Evolutionary conservation across 2,888 invertebrate species (phyloP).

Genomic region (Lordiphosa fenestrarum): DNA sequence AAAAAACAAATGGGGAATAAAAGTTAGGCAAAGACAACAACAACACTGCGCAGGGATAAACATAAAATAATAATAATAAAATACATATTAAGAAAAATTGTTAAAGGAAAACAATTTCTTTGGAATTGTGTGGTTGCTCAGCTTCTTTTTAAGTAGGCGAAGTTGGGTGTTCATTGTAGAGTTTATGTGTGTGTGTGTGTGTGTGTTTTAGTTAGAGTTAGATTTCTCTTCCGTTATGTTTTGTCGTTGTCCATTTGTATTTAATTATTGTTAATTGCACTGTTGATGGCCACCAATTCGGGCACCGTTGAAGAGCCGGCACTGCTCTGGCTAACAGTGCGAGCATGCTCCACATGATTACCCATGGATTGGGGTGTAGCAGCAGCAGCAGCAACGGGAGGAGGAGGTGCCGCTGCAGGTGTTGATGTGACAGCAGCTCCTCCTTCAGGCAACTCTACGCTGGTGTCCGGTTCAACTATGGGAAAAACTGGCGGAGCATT

Average conservation of each 20-base stretch:
- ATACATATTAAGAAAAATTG: constrained; percentile 18
- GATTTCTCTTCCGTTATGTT: neutral
- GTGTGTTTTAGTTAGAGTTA: too few species aligned
- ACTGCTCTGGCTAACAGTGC: constrained; percentile 84
- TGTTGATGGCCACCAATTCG: constrained; percentile 70
- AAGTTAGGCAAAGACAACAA: neutral
- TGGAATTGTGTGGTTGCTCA: constrained; percentile 45
- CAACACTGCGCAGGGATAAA: constrained; percentile 13
- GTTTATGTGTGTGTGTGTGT: neutral
- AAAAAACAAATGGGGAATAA: constrained; percentile 2
- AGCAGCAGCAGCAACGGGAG: constrained; percentile 23
- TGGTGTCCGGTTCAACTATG: constrained; percentile 48
- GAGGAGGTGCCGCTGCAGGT: constrained; percentile 27
- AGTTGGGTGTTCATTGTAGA: constrained; percentile 3
- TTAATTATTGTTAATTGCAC: constrained; percentile 68
- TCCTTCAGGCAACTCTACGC: constrained; percentile 81
- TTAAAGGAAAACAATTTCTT: constrained; percentile 39
- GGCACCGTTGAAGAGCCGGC: constrained; percentile 74
- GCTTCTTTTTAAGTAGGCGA: constrained; percentile 10
- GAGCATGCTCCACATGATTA: constrained; percentile 83
- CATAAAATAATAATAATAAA: constrained; percentile 17
- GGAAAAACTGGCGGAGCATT: constrained; percentile 78
- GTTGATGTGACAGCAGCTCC: constrained; percentile 82
- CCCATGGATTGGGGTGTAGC: constrained; percentile 17
- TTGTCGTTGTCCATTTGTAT: constrained; percentile 29